These are phyloP conservation scores for Drosophila monieri DNA, from an alignment of 2,888 invertebrate species.

Conservation along the genomic window DNA sequence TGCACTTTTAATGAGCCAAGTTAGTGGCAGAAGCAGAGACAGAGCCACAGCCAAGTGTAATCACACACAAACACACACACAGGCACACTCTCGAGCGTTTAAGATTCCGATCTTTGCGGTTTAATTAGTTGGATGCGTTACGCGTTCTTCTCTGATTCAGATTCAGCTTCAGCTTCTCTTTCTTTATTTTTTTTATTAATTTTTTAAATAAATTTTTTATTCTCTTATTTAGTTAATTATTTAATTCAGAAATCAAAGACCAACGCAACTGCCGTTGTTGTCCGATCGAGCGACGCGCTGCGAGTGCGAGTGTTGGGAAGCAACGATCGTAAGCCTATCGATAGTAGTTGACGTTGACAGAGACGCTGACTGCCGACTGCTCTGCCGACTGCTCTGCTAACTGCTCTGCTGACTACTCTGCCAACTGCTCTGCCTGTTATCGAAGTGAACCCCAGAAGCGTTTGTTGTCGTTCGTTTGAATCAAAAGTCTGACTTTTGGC, in stretches of 20 bases:
- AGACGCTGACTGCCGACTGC: slow-evolving; percentile 23
- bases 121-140: slow-evolving; percentile 50
- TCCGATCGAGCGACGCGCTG: slow-evolving; percentile 53
- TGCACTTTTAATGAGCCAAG: slow-evolving; percentile 63
- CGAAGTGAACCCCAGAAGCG: slow-evolving; percentile 61
- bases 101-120: slow-evolving; percentile 27
- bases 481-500: slow-evolving; percentile 76
- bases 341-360: slow-evolving; percentile 58
- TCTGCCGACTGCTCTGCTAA: slow-evolving; percentile 1
- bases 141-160: slow-evolving; percentile 7
- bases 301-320: slow-evolving; percentile 23
- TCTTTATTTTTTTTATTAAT: background rate
- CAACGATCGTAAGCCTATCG: slow-evolving; percentile 62
- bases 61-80: slow-evolving; percentile 15
- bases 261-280: slow-evolving; percentile 26
- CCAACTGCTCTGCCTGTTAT: slow-evolving; percentile 46
- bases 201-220: background rate
- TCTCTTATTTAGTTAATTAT: background rate
- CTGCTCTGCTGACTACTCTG: slow-evolving; percentile 8
- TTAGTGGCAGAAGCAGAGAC: too few species aligned
- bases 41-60: slow-evolving; percentile 25
- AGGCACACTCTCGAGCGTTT: slow-evolving; percentile 6
- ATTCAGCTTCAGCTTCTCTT: too few species aligned
- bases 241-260: slow-evolving; percentile 14
- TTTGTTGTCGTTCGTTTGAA: slow-evolving; percentile 61